These are phyloP conservation scores for Bubo blakistoni DNA, from an alignment of 2,113 vertebrate species.

Conservation along the genomic window DNA sequence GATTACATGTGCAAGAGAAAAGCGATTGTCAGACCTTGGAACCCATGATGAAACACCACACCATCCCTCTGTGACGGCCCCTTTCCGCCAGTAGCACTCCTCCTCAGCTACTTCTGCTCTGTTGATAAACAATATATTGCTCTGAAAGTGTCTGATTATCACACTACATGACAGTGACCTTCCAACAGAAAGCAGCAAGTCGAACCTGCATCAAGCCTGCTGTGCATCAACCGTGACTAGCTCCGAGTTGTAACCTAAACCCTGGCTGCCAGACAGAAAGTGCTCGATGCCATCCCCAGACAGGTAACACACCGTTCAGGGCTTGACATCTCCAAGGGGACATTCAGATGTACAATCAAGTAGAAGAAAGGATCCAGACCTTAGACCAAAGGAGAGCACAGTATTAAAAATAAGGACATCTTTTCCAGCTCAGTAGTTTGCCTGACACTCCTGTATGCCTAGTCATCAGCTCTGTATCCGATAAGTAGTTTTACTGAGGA, in stretches of 20 bases:
- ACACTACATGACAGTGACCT: neutral
- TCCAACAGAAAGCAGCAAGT: neutral
- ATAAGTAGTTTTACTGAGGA: neutral
- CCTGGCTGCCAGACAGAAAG: neutral
- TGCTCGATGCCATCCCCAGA: neutral
- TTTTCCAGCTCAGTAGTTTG: neutral
- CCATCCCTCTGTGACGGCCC: neutral
- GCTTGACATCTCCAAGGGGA: neutral
- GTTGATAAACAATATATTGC: neutral
- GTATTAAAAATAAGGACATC: neutral
- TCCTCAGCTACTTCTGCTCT: neutral
- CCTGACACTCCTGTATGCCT: neutral
- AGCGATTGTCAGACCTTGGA: neutral
- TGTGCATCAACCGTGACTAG: neutral
- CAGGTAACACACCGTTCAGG: neutral
- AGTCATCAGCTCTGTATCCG: neutral
- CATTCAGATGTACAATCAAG: neutral
- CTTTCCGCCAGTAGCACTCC: neutral
- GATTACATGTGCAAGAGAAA: neutral
- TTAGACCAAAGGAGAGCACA: neutral
- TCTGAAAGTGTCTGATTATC: neutral
- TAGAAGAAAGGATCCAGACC: neutral
- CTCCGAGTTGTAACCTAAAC: neutral
- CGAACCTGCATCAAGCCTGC: neutral
- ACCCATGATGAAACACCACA: neutral